Evolutionary conservation across 1,140 invertebrate genomes (phyloP).

Genomic region (Campodea augens): DNA sequence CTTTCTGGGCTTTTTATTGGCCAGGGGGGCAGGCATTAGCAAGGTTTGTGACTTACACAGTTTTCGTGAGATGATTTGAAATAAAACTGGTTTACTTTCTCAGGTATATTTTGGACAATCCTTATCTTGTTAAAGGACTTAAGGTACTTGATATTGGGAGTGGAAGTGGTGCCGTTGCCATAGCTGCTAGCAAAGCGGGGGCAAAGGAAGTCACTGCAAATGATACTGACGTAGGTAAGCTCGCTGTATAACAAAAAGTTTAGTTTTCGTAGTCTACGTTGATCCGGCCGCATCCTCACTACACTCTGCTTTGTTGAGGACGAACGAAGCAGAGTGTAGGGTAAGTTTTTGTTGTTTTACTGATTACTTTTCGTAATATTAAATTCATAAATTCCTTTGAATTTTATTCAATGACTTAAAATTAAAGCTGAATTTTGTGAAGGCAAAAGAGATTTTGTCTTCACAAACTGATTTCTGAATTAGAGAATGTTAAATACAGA

Average conservation of each 20-base stretch:
- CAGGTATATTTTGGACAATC: conserved; percentile 30
- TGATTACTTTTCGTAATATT: not conserved
- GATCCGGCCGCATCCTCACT: not conserved
- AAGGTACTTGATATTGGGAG: conserved; percentile 24
- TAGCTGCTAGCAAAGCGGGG: conserved; percentile 22
- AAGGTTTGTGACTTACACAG: conserved; percentile 19
- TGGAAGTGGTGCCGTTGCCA: conserved; percentile 25
- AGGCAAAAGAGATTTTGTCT: too few species aligned
- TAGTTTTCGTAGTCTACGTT: too few species aligned
- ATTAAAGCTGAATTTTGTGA: too few species aligned
- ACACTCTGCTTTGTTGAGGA: not conserved
- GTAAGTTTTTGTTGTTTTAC: not conserved
- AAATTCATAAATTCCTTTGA: not conserved
- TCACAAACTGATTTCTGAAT: too few species aligned
- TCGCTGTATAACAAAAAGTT: too few species aligned
- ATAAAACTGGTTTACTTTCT: conserved; percentile 13
- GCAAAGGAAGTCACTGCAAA: conserved; percentile 25
- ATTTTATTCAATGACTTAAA: not conserved
- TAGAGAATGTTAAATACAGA: too few species aligned
- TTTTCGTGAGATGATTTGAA: not conserved
- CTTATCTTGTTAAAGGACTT: conserved; percentile 14
- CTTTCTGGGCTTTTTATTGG: conserved; percentile 39
- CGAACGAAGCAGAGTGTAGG: not conserved
- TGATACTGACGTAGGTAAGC: conserved; percentile 27
- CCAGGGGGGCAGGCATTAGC: conserved; percentile 34